Percentiles rank a stretch among this genome's conserved stretches.
These are phyloP conservation scores for Poeciliopsis turneri DNA, from an alignment of 2,797 vertebrate genomes.

Conservation along the genomic window DNA sequence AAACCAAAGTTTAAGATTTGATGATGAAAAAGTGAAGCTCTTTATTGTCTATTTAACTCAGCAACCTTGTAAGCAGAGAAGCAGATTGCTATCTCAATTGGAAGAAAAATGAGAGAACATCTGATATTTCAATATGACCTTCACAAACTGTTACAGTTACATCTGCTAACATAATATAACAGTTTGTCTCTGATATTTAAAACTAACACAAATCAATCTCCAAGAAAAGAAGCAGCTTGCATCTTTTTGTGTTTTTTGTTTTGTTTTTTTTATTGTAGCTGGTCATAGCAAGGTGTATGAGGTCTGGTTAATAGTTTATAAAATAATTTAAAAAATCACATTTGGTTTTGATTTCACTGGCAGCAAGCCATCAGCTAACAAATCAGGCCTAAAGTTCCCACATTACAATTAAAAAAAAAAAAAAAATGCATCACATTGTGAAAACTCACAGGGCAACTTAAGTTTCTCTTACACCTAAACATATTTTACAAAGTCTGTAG, in stretches of 20 bases:
- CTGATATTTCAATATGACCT: constrained; percentile 62
- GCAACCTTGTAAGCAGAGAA: constrained; percentile 54
- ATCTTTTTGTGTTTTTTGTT: constrained; percentile 40
- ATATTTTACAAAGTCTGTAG: constrained; percentile 78
- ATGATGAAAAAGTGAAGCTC: constrained; percentile 42
- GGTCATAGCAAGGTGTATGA: constrained; percentile 75
- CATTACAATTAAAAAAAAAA: constrained; percentile 62
- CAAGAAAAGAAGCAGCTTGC: constrained; percentile 44
- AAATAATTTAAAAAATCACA: constrained; percentile 77
- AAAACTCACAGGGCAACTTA: constrained; percentile 60
- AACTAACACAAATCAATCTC: constrained; percentile 55
- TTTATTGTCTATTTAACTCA: constrained; percentile 58
- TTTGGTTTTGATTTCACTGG: constrained; percentile 88
- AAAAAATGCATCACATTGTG: constrained; percentile 57
- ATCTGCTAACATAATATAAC: constrained; percentile 54
- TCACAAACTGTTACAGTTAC: constrained; percentile 50
- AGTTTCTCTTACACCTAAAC: constrained; percentile 63
- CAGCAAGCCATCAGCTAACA: constrained; percentile 71
- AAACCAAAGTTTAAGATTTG: constrained; percentile 58
- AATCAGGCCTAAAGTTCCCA: constrained; percentile 77
- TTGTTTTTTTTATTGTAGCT: constrained; percentile 67
- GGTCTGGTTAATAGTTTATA: constrained; percentile 73
- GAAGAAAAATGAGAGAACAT: constrained; percentile 56
- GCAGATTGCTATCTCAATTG: constrained; percentile 61
- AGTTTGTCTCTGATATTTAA: constrained; percentile 41